Percentiles rank a stretch among this genome's conserved stretches.
phyloP scores from a whole-genome alignment of 2,888 invertebrate genomes.

The Metallyticus violacea region DNA sequence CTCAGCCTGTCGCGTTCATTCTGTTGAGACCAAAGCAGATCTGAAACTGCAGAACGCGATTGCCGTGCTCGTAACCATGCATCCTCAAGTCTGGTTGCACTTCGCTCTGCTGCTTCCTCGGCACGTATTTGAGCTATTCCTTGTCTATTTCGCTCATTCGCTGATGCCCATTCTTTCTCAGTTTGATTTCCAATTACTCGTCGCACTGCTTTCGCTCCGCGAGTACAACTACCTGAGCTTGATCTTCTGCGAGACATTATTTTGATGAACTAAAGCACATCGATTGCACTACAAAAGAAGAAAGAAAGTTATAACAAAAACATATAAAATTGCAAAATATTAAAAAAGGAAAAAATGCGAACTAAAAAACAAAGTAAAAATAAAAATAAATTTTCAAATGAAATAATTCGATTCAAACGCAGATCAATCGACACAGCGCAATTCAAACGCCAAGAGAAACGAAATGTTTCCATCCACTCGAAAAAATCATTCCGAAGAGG shows the following conservation, averaged over 20 bases:
- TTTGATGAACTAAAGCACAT: conserved; percentile 6
- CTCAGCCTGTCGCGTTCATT: conserved; percentile 20
- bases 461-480: no score
- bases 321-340: not conserved
- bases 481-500: no score
- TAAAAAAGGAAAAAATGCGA: not conserved
- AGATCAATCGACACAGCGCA: no score
- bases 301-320: not conserved
- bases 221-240: not conserved
- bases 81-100: conserved; percentile 26
- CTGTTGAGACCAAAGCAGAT: conserved; percentile 20
- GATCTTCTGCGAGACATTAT: conserved; percentile 1
- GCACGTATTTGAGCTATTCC: conserved; percentile 8
- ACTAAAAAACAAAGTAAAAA: no score
- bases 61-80: conserved; percentile 17
- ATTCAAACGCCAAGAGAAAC: no score
- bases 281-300: conserved; percentile 7
- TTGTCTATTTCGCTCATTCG: not conserved
- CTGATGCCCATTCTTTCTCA: not conserved
- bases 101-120: conserved; percentile 7
- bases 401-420: no score
- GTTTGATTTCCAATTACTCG: not conserved
- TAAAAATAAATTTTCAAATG: no score
- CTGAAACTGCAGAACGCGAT: conserved; percentile 15
- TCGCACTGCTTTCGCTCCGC: not conserved